Evolutionary conservation across 2,797 vertebrate species (phyloP).

Genomic region (Cuculus canorus): DNA sequence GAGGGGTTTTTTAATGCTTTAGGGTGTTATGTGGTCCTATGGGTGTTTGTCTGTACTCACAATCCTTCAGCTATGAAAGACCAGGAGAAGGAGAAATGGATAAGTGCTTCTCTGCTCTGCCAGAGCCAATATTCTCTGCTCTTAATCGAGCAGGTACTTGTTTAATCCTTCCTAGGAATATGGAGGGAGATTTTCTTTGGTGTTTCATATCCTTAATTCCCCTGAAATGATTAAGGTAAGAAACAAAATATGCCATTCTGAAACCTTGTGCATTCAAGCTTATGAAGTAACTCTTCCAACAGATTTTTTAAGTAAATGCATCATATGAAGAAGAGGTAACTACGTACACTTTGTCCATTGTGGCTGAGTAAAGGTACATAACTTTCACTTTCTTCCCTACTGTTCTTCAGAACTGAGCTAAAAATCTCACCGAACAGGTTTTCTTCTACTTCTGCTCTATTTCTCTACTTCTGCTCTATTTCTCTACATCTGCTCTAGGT

Average conservation of each 20-base stretch:
- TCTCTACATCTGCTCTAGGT: not conserved
- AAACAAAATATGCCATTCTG: not conserved
- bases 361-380: not conserved
- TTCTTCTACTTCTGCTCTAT: not conserved
- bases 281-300: not conserved
- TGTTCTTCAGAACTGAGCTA: not conserved
- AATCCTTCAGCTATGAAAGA: not conserved
- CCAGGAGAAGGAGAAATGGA: not conserved
- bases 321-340: not conserved
- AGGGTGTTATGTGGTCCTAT: not conserved
- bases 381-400: not conserved
- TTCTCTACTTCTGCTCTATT: not conserved
- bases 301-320: not conserved
- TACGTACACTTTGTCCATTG: not conserved
- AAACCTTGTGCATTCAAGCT: not conserved
- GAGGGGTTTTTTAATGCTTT: not conserved
- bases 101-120: not conserved
- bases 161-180: not conserved
- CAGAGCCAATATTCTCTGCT: not conserved
- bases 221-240: not conserved
- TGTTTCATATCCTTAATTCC: not conserved
- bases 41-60: accelerated
- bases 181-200: not conserved
- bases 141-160: not conserved
- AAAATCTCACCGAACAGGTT: not conserved